These are phyloP conservation scores for Phalacrocorax carbo DNA, from an alignment of 2,113 vertebrate species.

Conservation along the genomic window DNA sequence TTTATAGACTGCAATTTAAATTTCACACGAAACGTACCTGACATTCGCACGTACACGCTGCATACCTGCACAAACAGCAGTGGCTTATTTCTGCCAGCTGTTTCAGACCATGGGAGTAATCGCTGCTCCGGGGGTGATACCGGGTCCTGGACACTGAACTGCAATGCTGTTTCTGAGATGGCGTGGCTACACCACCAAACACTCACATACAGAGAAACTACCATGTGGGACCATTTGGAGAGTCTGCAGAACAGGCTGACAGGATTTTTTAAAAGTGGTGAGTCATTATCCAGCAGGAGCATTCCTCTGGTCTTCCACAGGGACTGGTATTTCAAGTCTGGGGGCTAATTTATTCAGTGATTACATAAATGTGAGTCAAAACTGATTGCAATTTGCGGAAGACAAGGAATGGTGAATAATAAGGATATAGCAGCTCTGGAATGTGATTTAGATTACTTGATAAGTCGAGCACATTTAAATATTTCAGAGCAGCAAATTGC, in stretches of 20 bases:
- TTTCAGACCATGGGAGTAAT: background rate
- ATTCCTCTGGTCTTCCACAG: background rate
- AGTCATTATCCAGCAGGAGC: background rate
- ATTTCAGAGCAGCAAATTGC: background rate
- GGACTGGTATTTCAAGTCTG: background rate
- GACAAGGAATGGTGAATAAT: background rate
- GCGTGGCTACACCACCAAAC: background rate
- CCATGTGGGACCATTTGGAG: background rate
- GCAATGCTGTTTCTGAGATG: background rate
- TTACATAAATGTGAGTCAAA: background rate
- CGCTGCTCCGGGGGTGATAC: background rate
- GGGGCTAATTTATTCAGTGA: background rate
- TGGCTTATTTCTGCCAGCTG: background rate
- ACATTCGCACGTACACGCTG: background rate
- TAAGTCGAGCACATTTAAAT: background rate
- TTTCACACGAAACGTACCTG: rapidly evolving
- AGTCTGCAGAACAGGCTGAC: rapidly evolving
- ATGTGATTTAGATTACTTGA: background rate
- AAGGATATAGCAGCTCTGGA: background rate
- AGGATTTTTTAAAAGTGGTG: background rate
- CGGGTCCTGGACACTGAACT: background rate
- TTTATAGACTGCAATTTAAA: background rate
- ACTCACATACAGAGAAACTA: background rate
- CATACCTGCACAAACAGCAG: background rate
- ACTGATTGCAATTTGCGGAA: background rate